Conservation (phyloP, 2,888 invertebrate genomes). For the Orthosia gracilis region DNA sequence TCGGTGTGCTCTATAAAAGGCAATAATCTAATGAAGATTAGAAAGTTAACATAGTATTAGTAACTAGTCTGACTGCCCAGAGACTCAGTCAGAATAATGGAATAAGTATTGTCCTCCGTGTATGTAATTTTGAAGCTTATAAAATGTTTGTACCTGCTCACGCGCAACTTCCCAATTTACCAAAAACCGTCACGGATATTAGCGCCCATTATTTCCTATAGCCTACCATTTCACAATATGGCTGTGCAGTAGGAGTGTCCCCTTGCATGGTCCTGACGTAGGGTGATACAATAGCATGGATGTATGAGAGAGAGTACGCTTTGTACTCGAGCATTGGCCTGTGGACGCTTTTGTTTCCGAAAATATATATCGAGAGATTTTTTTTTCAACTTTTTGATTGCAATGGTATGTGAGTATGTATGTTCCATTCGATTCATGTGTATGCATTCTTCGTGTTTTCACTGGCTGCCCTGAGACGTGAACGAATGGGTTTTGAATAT, state of each 20-base stretch:
- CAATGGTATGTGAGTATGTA: conserved; percentile 17
- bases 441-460: conserved; percentile 15
- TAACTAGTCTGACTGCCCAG: too few species aligned
- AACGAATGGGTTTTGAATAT: conserved; percentile 3
- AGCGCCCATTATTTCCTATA: conserved; percentile 62
- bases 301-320: conserved; percentile 76
- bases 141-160: background rate
- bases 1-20: too few species aligned
- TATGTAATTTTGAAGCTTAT: too few species aligned
- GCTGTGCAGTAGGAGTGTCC: conserved; percentile 69
- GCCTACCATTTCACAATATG: conserved; percentile 62
- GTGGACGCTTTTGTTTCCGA: conserved; percentile 73
- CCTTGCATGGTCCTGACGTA: conserved; percentile 65
- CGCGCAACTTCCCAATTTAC: conserved; percentile 20
- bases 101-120: background rate
- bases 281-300: conserved; percentile 73
- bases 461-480: background rate
- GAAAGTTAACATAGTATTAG: too few species aligned
- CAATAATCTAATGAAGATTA: too few species aligned
- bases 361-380: conserved; percentile 55
- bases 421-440: conserved; percentile 29
- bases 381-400: conserved; percentile 47
- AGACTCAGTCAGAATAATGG: too few species aligned
- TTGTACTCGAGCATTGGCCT: conserved; percentile 78
- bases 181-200: conserved; percentile 49